Conservation (phyloP, 2,888 invertebrate genomes). For the Euzetes globulus region DNA sequence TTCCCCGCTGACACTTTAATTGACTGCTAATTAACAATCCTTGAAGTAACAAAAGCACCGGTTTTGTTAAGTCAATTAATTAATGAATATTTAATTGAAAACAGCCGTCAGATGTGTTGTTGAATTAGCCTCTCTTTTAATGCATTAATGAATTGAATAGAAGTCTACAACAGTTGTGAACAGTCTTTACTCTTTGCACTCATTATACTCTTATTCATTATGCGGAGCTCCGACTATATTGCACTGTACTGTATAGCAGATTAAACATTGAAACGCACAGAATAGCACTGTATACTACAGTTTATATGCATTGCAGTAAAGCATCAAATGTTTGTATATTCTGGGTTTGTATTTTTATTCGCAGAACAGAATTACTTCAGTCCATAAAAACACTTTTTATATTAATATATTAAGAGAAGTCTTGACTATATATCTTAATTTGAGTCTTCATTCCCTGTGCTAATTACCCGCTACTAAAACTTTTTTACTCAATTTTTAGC, state of each 20-base stretch:
- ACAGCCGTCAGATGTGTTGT: constrained; percentile 16
- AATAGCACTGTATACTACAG: neutral
- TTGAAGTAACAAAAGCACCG: constrained; percentile 10
- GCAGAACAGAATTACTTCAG: neutral
- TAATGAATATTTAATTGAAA: constrained; percentile 24
- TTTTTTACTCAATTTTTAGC: neutral
- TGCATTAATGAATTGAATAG: neutral
- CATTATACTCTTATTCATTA: constrained; percentile 11
- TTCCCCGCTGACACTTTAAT: constrained; percentile 18
- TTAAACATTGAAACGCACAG: neutral
- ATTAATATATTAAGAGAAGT: neutral
- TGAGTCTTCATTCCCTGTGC: neutral
- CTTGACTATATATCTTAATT: neutral
- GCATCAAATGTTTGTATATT: no score
- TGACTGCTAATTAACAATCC: constrained; percentile 19
- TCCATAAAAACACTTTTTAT: neutral
- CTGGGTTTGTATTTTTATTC: no score
- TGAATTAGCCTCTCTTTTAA: constrained; percentile 10
- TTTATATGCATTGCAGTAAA: neutral
- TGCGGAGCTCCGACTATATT: neutral
- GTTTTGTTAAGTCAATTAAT: constrained; percentile 21
- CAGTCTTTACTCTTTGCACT: neutral
- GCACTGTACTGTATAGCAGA: neutral
- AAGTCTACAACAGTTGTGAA: neutral
- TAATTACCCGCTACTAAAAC: neutral